Evolutionary conservation across 37 sponge, comb jelly and placozoan genomes (phyloP), one percentile per base, ranked within the genome.

Genomic region (Cladorhizidae sp.): DNA sequence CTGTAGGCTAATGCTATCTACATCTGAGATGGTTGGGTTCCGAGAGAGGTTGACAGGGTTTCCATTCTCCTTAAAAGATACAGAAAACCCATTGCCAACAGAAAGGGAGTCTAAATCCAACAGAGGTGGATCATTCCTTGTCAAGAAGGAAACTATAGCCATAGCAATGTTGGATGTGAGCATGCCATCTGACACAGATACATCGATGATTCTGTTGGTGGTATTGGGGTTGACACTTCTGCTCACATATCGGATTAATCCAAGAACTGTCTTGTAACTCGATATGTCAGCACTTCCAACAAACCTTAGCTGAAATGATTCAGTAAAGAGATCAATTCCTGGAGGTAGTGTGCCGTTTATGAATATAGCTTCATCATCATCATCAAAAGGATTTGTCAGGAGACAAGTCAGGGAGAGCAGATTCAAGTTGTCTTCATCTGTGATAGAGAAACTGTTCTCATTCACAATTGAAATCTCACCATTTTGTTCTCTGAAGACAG

Each of bases 171-270:
- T 28, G 41, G 85, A 78, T 15, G 18, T 23, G 25, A 63, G 42
- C 26, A 64, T 28, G 23, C 81, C 89, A 67, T 92, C 93, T 43
- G 82, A 81, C 23, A 85, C 85, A 57, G 26, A 33, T 25, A 81
- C 79, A 1, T 58, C 35, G 20, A 92, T 77, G 0, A 72, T 28
- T 22, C 89, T 64, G 20, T 31, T 35, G 1, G 40, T 40, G 17
- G 70, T 56, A 56, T 59, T 61, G 36, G 90, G 90, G 38, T 84
- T 59, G 6, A 28, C 20, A 31, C 70, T 69, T 35, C 37, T 69
- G 26, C 85, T 89, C 76, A 74, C 56, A 58, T 89, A 89, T 14
- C 76, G 57, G 33, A 83, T 72, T 28, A 57, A 18, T 3, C 43
- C 17, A 2, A 89, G 74, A 67, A 62, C 80, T 14, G 49, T 65